Percentiles rank a stretch among this genome's conserved stretches.
These are phyloP conservation scores for Brenthis hecate DNA, from an alignment of 2,888 invertebrate genomes.

Conservation along the genomic window DNA sequence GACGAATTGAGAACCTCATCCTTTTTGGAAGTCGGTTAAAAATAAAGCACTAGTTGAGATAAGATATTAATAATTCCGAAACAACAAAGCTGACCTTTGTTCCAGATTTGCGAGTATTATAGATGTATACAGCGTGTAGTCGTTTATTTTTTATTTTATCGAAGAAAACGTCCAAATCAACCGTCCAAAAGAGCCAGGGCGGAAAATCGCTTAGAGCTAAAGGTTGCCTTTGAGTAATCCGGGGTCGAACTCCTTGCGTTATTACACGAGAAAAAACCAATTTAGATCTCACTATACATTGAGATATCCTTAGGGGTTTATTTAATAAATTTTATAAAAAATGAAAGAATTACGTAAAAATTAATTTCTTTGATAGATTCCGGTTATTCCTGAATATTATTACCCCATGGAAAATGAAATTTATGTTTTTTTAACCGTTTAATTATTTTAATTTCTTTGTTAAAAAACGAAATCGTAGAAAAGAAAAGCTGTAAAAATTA, in stretches of 20 bases:
- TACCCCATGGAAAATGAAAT: too few relatives aligned
- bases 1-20: too few relatives aligned
- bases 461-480: not conserved
- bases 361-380: not conserved
- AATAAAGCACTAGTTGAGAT: not conserved
- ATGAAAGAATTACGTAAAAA: not conserved
- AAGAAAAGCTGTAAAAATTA: not conserved
- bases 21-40: too few relatives aligned
- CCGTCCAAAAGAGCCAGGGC: constrained; percentile 39
- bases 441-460: too few relatives aligned
- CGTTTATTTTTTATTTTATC: constrained; percentile 25
- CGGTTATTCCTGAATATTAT: too few relatives aligned
- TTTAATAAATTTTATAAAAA: not conserved
- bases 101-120: not conserved
- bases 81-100: constrained; percentile 3
- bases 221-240: constrained; percentile 62
- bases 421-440: too few relatives aligned
- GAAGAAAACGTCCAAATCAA: constrained; percentile 29
- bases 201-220: constrained; percentile 59
- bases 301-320: constrained; percentile 39
- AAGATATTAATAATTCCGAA: not conserved
- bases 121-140: constrained; percentile 9
- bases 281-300: constrained; percentile 51
- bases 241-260: constrained; percentile 45
- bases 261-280: constrained; percentile 58